Base-by-base conservation (phyloP, 1,140 invertebrate genomes). In the Cyclina sinensis region DNA sequence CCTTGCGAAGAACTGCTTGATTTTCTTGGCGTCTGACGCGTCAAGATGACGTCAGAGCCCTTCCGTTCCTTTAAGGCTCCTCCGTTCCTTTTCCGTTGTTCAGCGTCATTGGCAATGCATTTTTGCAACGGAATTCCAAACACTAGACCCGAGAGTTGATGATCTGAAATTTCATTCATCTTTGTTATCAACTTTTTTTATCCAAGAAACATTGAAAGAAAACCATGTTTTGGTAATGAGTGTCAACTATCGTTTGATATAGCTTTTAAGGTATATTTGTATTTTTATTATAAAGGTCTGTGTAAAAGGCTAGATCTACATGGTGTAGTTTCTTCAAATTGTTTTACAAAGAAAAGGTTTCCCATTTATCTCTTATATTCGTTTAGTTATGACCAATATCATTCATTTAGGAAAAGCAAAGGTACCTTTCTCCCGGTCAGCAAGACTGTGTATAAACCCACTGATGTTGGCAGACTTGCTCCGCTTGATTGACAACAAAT, bases 41-140 rank as follows among this genome's bases (percentile, higher is more conserved):
- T 78, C 68, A 91, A 48, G 16, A 92, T 88, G 82, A 92, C 90
- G 82, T 93, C 92, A 79, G 82, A 81, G 35, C 83, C 89, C 18
- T 85, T 87, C 35, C 92, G 82, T 46, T 90, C 89, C 68, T 91
- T 86, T 39, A 90, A 68, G 27, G 86, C 46, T 14, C 78, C 32
- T 14, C 83, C 39, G 76, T 86, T 91, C 57, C 91, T 73, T 90
- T 94, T 95, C 96, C 97, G 87, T 96, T 96, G 79, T 91, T 97
- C 96, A 82, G 97, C 92, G 94, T 98, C 98, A 91, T 98, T 97
- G 92, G 97, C 97, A 81, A 98, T 96, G 93, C 98, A 98, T 92
- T 97, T 97, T 51, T 96, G 96, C 89, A 99, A 95, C 11, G 98
- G 97, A 89, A 98, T 97, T 2, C 98, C 98, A 94, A 99, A 99